Conservation (phyloP, 2,888 invertebrate genomes). For the Caradrina clavipalpis region DNA sequence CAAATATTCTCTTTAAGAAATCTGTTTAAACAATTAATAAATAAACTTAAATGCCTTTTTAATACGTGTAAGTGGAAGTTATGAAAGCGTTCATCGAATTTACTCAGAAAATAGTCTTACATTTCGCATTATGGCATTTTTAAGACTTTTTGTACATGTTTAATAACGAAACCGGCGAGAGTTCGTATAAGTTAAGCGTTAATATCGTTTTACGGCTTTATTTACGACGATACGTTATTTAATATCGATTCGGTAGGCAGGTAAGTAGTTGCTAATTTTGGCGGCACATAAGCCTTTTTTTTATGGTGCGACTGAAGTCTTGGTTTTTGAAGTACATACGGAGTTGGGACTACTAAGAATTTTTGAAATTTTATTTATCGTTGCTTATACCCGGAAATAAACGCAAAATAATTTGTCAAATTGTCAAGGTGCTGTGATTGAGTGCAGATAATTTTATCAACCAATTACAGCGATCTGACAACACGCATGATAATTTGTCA, state of each 20-base stretch:
- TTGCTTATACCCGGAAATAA: too few relatives aligned
- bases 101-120: slow-evolving; percentile 40
- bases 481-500: too few relatives aligned
- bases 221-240: slow-evolving; percentile 51
- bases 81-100: slow-evolving; percentile 36
- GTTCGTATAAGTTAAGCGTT: slow-evolving; percentile 41
- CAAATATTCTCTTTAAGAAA: too few relatives aligned
- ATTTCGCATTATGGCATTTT: slow-evolving; percentile 35
- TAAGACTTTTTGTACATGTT: slow-evolving; percentile 32
- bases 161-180: slow-evolving; percentile 36
- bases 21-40: background rate
- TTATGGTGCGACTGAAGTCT: background rate
- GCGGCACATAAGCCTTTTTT: slow-evolving; percentile 5
- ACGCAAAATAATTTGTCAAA: too few relatives aligned
- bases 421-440: too few relatives aligned
- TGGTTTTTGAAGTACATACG: too few relatives aligned
- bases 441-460: too few relatives aligned
- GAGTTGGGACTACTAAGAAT: too few relatives aligned
- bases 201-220: slow-evolving; percentile 55
- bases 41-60: slow-evolving; percentile 5
- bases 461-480: too few relatives aligned
- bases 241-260: slow-evolving; percentile 31
- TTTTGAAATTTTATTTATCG: too few relatives aligned
- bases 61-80: slow-evolving; percentile 26
- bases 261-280: slow-evolving; percentile 23